Conservation (phyloP, 53 echinoderm and acorn worm genomes). For the Temnopleurus reevesii region DNA sequence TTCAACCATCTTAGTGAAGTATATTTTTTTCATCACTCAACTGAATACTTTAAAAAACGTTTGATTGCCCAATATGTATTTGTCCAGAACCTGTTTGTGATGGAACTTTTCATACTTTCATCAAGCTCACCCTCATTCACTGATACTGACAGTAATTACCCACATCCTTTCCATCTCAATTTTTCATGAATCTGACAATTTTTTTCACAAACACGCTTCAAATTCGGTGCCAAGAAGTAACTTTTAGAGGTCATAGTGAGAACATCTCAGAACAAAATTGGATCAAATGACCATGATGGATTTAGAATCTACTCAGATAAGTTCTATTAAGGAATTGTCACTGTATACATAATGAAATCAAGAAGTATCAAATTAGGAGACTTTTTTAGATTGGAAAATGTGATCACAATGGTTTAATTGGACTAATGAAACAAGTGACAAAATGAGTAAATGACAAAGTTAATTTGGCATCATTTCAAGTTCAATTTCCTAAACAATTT, state of each 20-base stretch:
- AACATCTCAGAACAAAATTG: background rate
- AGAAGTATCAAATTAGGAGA: background rate
- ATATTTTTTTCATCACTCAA: too few relatives aligned
- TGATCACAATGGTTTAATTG: background rate
- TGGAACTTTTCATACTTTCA: too few relatives aligned
- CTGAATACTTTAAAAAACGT: too few relatives aligned
- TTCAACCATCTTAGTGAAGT: too few relatives aligned
- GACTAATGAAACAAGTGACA: background rate
- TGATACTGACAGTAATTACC: constrained; percentile 6
- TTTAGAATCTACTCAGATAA: background rate
- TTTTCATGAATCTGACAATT: background rate
- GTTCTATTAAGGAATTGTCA: background rate
- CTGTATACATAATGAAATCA: background rate
- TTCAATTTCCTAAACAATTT: background rate
- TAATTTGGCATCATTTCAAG: constrained; percentile 14
- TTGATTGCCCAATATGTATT: too few relatives aligned
- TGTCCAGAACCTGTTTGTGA: too few relatives aligned
- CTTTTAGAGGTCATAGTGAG: background rate
- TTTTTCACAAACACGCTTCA: background rate
- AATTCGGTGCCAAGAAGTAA: constrained; percentile 25
- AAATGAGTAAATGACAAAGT: background rate
- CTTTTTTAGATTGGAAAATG: background rate
- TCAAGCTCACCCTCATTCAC: too few relatives aligned
- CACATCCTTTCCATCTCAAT: background rate
- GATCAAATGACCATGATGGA: background rate